phyloP scores from a whole-genome alignment of 2,888 invertebrate species.

The Mythimna albipuncta region DNA sequence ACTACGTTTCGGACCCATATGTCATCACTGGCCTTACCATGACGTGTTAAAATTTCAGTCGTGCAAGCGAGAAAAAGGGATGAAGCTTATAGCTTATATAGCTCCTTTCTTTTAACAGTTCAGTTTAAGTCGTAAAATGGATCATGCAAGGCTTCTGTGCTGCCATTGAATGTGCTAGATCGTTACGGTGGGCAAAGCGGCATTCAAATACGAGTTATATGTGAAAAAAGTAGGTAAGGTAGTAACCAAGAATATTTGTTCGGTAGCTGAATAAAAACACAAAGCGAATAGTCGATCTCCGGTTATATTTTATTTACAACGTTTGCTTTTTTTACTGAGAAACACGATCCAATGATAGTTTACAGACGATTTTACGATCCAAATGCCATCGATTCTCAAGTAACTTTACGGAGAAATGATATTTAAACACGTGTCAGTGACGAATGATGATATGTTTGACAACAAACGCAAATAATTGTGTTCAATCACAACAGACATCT shows the following conservation, averaged over 20 bases:
- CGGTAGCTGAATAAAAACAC: no score
- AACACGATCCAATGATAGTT: constrained; percentile 1
- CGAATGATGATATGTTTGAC: not conserved
- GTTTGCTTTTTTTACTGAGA: not conserved
- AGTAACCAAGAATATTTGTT: not conserved
- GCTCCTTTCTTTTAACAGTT: no score
- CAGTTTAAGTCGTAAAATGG: no score
- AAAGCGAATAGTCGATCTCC: no score
- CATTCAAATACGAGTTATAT: not conserved
- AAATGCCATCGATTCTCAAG: constrained; percentile 12
- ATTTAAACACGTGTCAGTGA: not conserved
- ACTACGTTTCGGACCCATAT: no score
- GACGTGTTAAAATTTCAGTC: no score
- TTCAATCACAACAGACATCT: no score
- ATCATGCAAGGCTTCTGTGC: not conserved
- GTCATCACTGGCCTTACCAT: no score
- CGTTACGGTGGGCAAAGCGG: not conserved
- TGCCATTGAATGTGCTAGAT: not conserved
- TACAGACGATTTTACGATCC: not conserved
- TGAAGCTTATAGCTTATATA: no score
- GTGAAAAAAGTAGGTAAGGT: not conserved
- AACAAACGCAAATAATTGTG: not conserved
- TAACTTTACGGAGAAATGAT: not conserved
- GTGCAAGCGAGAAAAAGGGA: no score
- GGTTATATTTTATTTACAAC: no score